Evolutionary conservation across 1,140 invertebrate genomes (phyloP), one percentile per base, ranked within the genome.

Genomic region (Drosophila varians): DNA sequence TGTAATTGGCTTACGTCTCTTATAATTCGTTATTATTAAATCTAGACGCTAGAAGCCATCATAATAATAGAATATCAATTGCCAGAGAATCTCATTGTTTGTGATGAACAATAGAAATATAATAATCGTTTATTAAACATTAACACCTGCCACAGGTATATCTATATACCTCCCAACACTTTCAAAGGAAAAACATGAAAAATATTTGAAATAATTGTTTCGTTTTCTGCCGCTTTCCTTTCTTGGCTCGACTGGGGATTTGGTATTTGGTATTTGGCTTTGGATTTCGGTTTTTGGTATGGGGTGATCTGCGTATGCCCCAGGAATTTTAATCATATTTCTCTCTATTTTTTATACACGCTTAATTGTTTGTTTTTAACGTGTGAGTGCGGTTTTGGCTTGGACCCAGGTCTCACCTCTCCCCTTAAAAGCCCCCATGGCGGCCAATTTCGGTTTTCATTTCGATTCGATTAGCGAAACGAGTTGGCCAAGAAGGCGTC

Each of bases 381-480:
- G 12, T 46, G 36, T 38, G 36, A 38, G 14, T 64, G 19, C 42
- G 34, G 43, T 68, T 61, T 68, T 38, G 16, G 52, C 48, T 48
- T 62, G 51, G 55, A n/a, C n/a, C 42, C 47, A 54, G 36, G 25
- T 26, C 7, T 8, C 25, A 9, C 31, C 38, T 21, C 2, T 21
- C 21, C 21, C 21, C 21, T 4, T 2, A 21, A 21, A 21, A 21
- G 21, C 53, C 56, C 23, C 46, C 46, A 23, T 14, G 54, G 54
- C 46, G 43, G 38, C 36, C 61, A 69, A 77, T 78, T 77, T 71
- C 28, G 73, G 80, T 82, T 77, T 82, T 57, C 77, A 82, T 73
- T 82, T 82, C 62, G 54, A 70, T 77, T 66, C 51, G 76, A 74
- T 79, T 55, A 62, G 53, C 66, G 57, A 69, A 64, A 16, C 36